Evolutionary conservation across 2,888 invertebrate species (phyloP), one percentile per base, ranked within the genome.

Genomic region (Amiota mariae): DNA sequence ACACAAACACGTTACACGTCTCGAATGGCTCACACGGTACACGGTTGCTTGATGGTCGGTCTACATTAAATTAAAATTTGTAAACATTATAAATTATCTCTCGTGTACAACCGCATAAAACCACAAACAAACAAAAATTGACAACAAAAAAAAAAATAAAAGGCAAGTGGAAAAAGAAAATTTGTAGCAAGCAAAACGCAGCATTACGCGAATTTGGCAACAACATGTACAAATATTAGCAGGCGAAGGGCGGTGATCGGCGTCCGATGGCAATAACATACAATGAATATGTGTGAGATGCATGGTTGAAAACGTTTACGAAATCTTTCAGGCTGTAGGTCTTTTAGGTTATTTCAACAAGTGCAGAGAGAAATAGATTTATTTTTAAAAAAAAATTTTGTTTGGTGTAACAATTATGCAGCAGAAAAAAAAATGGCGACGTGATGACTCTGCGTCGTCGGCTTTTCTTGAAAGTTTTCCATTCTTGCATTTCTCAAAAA

Each of bases 31-130:
- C 63, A 63, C 63, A 36, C 63, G 36, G 36, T 46, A 63, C 63
- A 63, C 63, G 63, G 63, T 36, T n/a, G 36, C 46, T 63, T 24
- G 54, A 13, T 36, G 63, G 13, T 13, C 63, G 63, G 24, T 63
- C 63, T 63, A 63, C 63, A 63, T 63, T 63, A 46, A 63, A 63
- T 63, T 63, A 46, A 63, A 63, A 63, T 63, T 24, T 46, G 46
- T 18, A 59, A 24, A 24, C 24, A 20, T 24, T 24, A 36, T 63
- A 1, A 59, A 2, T 13, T 9, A 63, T 8, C 63, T 24, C 9
- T 63, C 46, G 24, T 13, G 9, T 63, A n/a, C n/a, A 63, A 63
- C 63, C 63, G 63, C 46, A 63, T 24, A 63, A 24, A 63, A 63
- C 12, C 18, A 63, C 11, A 36, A 36, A 24, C 0, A 61, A 24